Base-by-base conservation (phyloP, 64 coral and sea anemone species). In the Montipora efflorescens region DNA sequence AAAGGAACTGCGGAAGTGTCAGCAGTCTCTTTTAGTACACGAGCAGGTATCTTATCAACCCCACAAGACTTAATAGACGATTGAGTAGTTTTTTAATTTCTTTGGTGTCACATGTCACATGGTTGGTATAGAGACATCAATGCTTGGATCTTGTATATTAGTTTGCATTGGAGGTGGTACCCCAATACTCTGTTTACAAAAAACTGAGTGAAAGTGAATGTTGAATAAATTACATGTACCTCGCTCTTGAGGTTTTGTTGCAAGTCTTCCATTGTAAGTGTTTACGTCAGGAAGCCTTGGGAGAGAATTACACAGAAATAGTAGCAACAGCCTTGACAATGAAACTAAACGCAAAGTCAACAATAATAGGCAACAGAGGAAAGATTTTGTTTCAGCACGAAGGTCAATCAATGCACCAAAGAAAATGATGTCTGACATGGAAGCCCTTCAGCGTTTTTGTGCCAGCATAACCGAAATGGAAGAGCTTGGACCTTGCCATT, bases 61-160 rank as follows among this genome's bases (percentile, higher is more conserved):
- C 44, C 45, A 49, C 77, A 79, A 49, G 77, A 79, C 77, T 51
- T 79, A 50, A 51, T 51, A 79, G 46, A 49, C 4, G 0, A 2
- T 79, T 48, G 3, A 48, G 5, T n/a, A 48, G 77, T 79, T 79
- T 79, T 79, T 18, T 1, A 21, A 79, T 10, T 52, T 79, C 77
- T 49, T 52, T 77, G 8, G 16, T 79, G 77, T 79, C 47, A 79
- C 77, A 50, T 49, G 46, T 49, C 77, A 79, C 77, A 48, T 79
- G 77, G 77, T 79, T 79, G 77, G 77, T 49, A 48, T 28, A 28
- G 50, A 49, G 77, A 79, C 46, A 79, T 79, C 46, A 79, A 49
- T 79, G 18, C 45, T 77, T 77, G 43, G 75, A 77, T 77, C 75
- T 45, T 79, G 44, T 52, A 47, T 19, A 47, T 79, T 12, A 79